Percentiles rank a stretch among this genome's conserved stretches.
Evolutionary conservation across 35 echinoderm and acorn worm genomes (phyloP).

Genomic region (Anneissia japonica): DNA sequence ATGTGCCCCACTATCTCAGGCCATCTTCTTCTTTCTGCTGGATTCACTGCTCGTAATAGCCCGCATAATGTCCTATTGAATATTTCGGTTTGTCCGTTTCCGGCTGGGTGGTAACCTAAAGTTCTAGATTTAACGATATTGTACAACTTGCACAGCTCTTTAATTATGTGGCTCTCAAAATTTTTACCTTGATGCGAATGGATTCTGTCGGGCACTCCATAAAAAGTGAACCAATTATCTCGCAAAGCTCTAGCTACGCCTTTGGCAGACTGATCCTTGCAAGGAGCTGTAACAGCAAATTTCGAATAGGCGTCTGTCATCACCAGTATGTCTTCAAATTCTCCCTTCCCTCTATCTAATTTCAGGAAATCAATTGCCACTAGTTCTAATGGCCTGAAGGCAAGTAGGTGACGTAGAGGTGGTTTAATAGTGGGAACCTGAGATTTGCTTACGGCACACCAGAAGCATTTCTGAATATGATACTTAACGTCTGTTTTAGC

Average conservation of each 20-base stretch:
- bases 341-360: slow-evolving; percentile 3
- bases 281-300: neutral
- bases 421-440: neutral
- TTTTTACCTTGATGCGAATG: no score
- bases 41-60: neutral
- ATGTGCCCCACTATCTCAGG: neutral
- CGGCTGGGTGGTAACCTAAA: slow-evolving; percentile 16
- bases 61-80: slow-evolving; percentile 13
- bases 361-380: slow-evolving; percentile 6
- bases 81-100: slow-evolving; percentile 15
- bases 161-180: neutral
- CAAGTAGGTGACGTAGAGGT: neutral
- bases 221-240: neutral
- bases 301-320: neutral
- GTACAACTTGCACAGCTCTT: slow-evolving; percentile 2
- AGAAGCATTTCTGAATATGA: neutral
- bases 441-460: neutral
- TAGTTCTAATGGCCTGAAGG: neutral
- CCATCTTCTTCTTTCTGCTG: neutral
- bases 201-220: neutral
- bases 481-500: neutral
- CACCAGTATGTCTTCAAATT: neutral
- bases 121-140: neutral
- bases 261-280: neutral
- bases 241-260: neutral